Evolutionary conservation across 2,797 vertebrate genomes (phyloP), one percentile per base, ranked within the genome.

Genomic region (Pangasius macronema): DNA sequence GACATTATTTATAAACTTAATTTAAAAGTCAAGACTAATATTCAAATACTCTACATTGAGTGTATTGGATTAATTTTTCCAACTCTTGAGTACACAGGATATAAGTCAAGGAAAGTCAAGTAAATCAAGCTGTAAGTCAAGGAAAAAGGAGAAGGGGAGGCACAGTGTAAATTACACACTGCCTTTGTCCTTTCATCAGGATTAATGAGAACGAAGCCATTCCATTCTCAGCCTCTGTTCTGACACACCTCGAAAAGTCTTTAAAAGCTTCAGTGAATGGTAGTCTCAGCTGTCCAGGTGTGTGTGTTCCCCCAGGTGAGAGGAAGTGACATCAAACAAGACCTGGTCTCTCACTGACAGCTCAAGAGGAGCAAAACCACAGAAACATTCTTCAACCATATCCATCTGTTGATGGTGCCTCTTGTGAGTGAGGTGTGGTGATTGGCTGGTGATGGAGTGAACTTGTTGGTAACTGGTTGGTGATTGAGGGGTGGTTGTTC

Each of bases 221-320:
- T 90, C 36, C 86, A 90, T 91, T 89, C 85, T 63, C 59, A 89
- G 51, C 81, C 59, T 87, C 75, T 87, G 51, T 59, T 90, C 88
- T 61, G 7, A 87, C 77, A 88, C 76, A 90, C 90, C 91, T 82
- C 82, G 87, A 90, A 89, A 92, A 91, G 70, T 73, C 83, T 84
- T 81, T 88, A 82, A 91, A 89, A 79, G 72, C 61, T 89, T 92
- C 84, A 82, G 75, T 75, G 87, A 87, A 90, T 84, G 65, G 86
- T 89, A 87, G 83, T 87, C 85, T 91, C 95, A 95, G 93, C 95
- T 95, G 94, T 89, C 84, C 95, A 96, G 95, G 95, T 96, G 95
- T 89, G 79, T 76, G 76, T 30, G 85, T 53, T 84, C 92, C 93
- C 92, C 89, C 86, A 61, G 92, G 94, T 92, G 87, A 89, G 86